Conservation (phyloP, 2,113 vertebrate species). For the Notothenia coriiceps region DNA sequence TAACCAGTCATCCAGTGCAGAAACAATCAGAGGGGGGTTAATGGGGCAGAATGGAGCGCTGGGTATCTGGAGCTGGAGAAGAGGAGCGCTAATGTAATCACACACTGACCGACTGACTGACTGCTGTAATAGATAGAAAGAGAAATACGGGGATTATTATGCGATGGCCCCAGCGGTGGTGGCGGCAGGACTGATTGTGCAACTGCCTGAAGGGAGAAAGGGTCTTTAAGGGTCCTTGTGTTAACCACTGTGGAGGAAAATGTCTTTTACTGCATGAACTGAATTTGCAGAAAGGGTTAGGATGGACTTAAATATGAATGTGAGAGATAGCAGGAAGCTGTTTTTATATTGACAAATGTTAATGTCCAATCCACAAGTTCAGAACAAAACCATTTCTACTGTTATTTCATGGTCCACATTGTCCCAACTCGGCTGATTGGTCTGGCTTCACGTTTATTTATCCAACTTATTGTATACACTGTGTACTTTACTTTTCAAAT, state of each 20-base stretch:
- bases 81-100: constrained; percentile 60
- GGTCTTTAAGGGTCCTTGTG: constrained; percentile 29
- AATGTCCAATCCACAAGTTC: background rate
- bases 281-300: background rate
- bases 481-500: no score
- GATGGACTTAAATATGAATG: background rate
- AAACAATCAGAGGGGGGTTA: constrained; percentile 50
- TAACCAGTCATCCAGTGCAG: constrained; percentile 39
- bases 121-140: constrained; percentile 19
- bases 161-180: constrained; percentile 3
- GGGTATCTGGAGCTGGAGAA: constrained; percentile 49
- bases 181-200: constrained; percentile 24
- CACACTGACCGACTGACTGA: constrained; percentile 19
- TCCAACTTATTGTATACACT: background rate
- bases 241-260: constrained; percentile 12
- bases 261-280: background rate
- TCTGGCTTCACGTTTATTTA: background rate
- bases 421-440: background rate
- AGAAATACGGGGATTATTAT: constrained; percentile 48
- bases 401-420: background rate
- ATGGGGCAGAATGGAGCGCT: constrained; percentile 57
- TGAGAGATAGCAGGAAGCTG: background rate
- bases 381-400: background rate
- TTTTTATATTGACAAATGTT: no score
- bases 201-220: constrained; percentile 23